phyloP scores from a whole-genome alignment of 2,113 vertebrate species.

The Podarcis muralis region DNA sequence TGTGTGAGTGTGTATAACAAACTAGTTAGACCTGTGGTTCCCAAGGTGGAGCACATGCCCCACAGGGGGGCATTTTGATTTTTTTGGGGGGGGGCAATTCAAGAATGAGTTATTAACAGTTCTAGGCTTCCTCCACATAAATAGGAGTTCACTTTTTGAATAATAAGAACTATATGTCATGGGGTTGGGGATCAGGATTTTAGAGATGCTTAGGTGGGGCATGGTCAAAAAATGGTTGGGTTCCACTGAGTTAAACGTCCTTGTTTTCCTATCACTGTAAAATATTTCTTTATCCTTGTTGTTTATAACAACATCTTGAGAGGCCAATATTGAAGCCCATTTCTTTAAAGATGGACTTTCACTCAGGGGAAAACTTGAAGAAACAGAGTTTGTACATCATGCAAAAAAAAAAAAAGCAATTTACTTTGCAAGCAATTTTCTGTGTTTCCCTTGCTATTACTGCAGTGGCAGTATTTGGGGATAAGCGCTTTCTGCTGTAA shows the following conservation, averaged over 20 bases:
- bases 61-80: no score
- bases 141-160: no score
- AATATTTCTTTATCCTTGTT: conserved; percentile 6
- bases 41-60: no score
- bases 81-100: no score
- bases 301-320: conserved; percentile 11
- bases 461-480: conserved; percentile 26
- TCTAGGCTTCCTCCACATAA: no score
- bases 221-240: no score
- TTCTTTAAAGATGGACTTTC: conserved; percentile 26
- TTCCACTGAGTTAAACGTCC: neutral
- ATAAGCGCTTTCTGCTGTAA: conserved; percentile 34
- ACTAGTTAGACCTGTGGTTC: no score
- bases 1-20: no score
- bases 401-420: conserved; percentile 26
- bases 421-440: conserved; percentile 23
- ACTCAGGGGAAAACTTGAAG: conserved; percentile 13
- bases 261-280: neutral
- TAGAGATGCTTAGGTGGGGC: no score
- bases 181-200: no score
- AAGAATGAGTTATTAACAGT: no score
- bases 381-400: neutral
- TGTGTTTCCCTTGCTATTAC: conserved; percentile 28
- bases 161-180: no score
- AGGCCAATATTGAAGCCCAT: conserved; percentile 23